phyloP scores from a whole-genome alignment of 1,140 invertebrate species.

The Nebria ingens region DNA sequence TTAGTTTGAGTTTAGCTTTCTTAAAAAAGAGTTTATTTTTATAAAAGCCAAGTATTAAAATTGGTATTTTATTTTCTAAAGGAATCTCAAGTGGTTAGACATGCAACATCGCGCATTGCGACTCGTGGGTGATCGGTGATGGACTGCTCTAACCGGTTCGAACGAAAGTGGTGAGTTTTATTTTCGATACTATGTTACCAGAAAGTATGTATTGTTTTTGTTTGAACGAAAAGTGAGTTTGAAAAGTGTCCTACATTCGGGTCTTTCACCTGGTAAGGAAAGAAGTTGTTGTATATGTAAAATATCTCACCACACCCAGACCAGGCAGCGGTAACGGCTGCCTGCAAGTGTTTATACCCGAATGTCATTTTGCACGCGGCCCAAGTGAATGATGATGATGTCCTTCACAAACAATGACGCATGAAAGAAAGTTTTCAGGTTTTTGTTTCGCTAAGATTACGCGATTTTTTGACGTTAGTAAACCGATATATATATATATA shows the following conservation, averaged over 20 bases:
- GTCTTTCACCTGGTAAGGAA: background rate
- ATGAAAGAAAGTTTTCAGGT: conserved; percentile 1
- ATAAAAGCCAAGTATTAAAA: too few species aligned
- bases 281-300: background rate
- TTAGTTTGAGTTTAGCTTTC: too few species aligned
- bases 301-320: conserved; percentile 1
- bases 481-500: too few species aligned
- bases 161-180: background rate
- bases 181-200: background rate
- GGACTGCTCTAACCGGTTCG: background rate
- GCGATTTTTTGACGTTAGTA: too few species aligned
- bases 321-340: background rate
- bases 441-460: conserved; percentile 1
- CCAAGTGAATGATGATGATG: too few species aligned
- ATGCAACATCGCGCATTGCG: background rate
- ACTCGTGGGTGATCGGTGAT: too few species aligned
- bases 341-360: background rate
- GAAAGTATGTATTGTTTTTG: background rate
- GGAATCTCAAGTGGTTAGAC: too few species aligned
- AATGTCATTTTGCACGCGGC: background rate
- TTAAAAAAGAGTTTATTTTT: too few species aligned
- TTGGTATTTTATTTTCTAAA: too few species aligned
- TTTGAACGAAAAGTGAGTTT: conserved; percentile 6
- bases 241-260: conserved; percentile 3
- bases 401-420: background rate